Conservation (phyloP, 2,888 invertebrate genomes). For the Rhogogaster chlorosoma region DNA sequence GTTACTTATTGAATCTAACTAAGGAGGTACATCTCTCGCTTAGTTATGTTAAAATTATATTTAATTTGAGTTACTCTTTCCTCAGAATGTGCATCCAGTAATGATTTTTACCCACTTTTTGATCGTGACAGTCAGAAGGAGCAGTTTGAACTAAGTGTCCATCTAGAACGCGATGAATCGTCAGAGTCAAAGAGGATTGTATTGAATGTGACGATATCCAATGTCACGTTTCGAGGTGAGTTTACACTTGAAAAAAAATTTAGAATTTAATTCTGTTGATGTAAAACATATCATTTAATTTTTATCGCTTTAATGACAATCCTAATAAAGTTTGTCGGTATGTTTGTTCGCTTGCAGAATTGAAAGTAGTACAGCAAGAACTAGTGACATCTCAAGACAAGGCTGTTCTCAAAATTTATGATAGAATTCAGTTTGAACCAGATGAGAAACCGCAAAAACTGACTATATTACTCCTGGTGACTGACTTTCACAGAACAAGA, state of each 20-base stretch:
- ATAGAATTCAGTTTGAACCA: background rate
- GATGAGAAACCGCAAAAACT: background rate
- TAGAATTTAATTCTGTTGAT: background rate
- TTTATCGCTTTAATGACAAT: background rate
- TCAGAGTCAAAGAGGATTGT: background rate
- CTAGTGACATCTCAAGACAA: background rate
- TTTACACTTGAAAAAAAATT: background rate
- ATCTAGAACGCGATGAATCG: background rate
- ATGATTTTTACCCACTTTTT: background rate
- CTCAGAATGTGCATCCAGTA: background rate
- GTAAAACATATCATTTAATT: background rate
- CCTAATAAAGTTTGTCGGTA: too few relatives aligned
- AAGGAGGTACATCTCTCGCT: background rate
- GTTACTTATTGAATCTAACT: background rate
- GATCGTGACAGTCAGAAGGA: background rate
- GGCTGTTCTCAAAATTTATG: background rate
- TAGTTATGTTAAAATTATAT: background rate
- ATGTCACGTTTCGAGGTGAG: conserved; percentile 21
- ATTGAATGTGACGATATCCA: conserved; percentile 7
- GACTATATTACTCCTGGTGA: background rate
- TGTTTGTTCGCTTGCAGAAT: background rate
- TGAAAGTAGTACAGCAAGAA: background rate
- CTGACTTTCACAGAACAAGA: background rate
- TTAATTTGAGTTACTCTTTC: background rate
- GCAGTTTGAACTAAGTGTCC: background rate